Base-by-base conservation (phyloP, 1,140 invertebrate species). In the Drosophila simulans region DNA sequence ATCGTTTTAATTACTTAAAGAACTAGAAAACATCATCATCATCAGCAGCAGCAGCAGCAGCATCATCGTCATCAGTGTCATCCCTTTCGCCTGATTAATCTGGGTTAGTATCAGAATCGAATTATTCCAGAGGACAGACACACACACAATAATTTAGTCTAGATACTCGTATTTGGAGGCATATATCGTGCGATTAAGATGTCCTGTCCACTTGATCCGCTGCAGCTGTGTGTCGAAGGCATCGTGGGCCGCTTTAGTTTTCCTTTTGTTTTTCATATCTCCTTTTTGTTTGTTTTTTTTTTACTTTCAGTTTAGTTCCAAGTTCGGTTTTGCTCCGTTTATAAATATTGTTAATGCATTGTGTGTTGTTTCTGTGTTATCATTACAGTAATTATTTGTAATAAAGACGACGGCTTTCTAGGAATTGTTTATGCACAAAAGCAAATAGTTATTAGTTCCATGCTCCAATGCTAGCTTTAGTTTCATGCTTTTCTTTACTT, bases 371-470 rank as follows among this genome's bases (percentile, higher is more conserved):
- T 56, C 43, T 68, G 42, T 70, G 48, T 57, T 71, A 66, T 77
- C 49, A 69, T 86, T 85, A 69, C 68, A 74, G 40, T 77, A 59
- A 71, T 68, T 81, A 79, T 72, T 86, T 79, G 62, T 80, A 80
- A 77, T 84, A 85, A 85, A 84, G 80, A 89, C 84, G 84, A 89
- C 84, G 72, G 85, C 84, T 89, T 89, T 89, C 76, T 89, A 89
- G 80, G 84, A 89, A 89, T 89, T 89, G 56, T 88, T 73, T 77
- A 78, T 77, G 73, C 84, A 84, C 56, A 83, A 56, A 88, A 88
- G 83, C 84, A 83, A 73, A 51, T 82, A 77, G 63, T 88, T 77
- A 73, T 84, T 80, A 83, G 71, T 76, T 78, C 40, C 52, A 62
- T 57, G 63, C 63, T 74, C 77, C 46, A 62, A 80, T 77, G 63